Evolutionary conservation across 2,888 invertebrate species (phyloP), one percentile per base, ranked within the genome.

Genomic region (Aethes cnicana): DNA sequence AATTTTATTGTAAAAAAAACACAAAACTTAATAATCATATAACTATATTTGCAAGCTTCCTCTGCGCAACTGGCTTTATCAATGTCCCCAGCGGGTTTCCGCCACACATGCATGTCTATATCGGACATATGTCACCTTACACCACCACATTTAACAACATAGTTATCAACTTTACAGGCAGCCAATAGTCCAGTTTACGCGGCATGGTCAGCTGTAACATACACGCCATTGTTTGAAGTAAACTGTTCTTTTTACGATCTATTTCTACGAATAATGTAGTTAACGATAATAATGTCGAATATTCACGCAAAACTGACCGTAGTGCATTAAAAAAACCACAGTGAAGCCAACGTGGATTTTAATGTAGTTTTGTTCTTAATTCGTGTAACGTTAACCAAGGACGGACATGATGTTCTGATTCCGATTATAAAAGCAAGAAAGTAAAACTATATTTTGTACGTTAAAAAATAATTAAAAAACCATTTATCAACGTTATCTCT

Each of bases 101-200:
- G 60, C 53, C 58, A 69, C 57, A 63, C 66, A 69, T 61, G 64
- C 56, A 55, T 55, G 55, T 47, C 9, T 61, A 64, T 63, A 66
- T 59, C n/a, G n/a, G n/a, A n/a, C n/a, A 60, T 64, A 63, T 60
- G 23, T 9, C 11, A 54, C 44, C 55, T 43, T 43, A 48, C 56
- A 63, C 47, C 52, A 47, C 57, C 62, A 69, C 65, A 69, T 73
- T 71, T 79, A 76, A 71, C 70, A 74, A 25, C 64, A 56, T 64
- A 53, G 72, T 81, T 84, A 82, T 83, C 84, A 80, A 67, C 62
- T 62, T 63, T 63, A 68, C 69, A 54, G 64, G 56, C 73, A 81
- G 82, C 81, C 78, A 74, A 78, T 79, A 77, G 60, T 70, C 69
- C 69, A 73, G 73, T 71, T 68, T 57, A 56, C 48, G 43, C 53